Evolutionary conservation across 37 sponge, comb jelly and placozoan species (phyloP), one percentile per base, ranked within the genome.

Genomic region (Mnemiopsis leidyi): DNA sequence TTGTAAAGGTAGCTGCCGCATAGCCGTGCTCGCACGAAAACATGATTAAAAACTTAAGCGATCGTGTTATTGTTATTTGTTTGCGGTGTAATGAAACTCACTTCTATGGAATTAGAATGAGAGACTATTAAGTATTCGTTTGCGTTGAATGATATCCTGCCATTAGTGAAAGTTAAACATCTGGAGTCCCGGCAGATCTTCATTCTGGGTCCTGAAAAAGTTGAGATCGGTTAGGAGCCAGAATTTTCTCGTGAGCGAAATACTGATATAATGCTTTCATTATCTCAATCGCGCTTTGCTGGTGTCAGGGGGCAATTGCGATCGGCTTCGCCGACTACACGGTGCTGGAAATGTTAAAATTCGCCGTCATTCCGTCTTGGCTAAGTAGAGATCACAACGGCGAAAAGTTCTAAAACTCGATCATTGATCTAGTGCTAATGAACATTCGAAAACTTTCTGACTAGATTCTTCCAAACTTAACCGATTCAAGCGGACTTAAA

Each of bases 151-250:
- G 32, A 31, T 34, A 34, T 77, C 36, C 79, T 28, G 1, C 79
- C 79, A 20, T 34, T 28, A 18, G 79, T 77, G 18, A 77, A 77
- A 32, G 79, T 77, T 0, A 77, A 18, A 32, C 79, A 77, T 77
- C 79, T 77, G 20, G 26, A 1, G 20, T 77, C 79, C 33, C 32
- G 30, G 36, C 79, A 77, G 36, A 77, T 32, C 32, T 32, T 77
- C 79, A 77, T 33, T 34, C 32, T 77, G 0, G 79, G 79, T 77
- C 79, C 79, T 77, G 79, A 32, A 32, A 18, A 71, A 23, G 68
- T 67, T 13, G 20, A 67, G 68, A 21, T 13, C 20, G 68, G 20
- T 67, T 67, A 67, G 13, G 30, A 71, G 29, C 73, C 20, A 21
- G 68, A 13, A 20, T 67, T 67, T 67, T 71, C 3, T 71, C 13